Evolutionary conservation across 2,888 invertebrate species (phyloP).

Genomic region (Dynastes maya): DNA sequence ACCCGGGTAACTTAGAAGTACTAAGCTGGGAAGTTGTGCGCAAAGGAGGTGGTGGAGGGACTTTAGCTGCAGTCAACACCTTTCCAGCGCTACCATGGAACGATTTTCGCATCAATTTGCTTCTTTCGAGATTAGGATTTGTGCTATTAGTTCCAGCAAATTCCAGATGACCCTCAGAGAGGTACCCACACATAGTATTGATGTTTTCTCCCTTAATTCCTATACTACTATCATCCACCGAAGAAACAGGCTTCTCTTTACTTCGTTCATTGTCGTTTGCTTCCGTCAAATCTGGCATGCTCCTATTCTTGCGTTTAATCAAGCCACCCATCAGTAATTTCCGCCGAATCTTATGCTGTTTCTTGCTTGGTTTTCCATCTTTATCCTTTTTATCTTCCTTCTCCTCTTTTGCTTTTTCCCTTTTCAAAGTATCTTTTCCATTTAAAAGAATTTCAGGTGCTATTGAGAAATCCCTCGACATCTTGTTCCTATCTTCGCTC

Average conservation of each 20-base stretch:
- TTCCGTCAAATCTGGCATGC: conserved; percentile 93
- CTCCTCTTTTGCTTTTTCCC: conserved; percentile 73
- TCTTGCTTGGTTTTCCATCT: conserved; percentile 83
- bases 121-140: conserved; percentile 88
- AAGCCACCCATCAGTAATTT: conserved; percentile 92
- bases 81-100: conserved; percentile 90
- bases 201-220: conserved; percentile 78
- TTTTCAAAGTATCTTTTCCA: conserved; percentile 71
- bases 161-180: conserved; percentile 91
- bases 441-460: conserved; percentile 71
- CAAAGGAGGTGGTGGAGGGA: conserved; percentile 88
- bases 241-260: conserved; percentile 70
- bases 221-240: conserved; percentile 85
- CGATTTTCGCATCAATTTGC: conserved; percentile 91
- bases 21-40: conserved; percentile 90
- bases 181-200: conserved; percentile 82
- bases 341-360: conserved; percentile 91
- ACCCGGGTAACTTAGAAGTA: conserved; percentile 76
- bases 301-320: conserved; percentile 89
- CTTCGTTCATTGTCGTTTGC: conserved; percentile 74
- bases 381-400: conserved; percentile 75
- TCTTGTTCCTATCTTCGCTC: conserved; percentile 89
- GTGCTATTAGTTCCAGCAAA: conserved; percentile 76
- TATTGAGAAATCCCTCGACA: conserved; percentile 81
- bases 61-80: conserved; percentile 87